A percentile compares a stretch with the other conserved stretches of the same genome.
phyloP scores from a whole-genome alignment of 2,113 vertebrate species.

The Ginglymostoma cirratum region DNA sequence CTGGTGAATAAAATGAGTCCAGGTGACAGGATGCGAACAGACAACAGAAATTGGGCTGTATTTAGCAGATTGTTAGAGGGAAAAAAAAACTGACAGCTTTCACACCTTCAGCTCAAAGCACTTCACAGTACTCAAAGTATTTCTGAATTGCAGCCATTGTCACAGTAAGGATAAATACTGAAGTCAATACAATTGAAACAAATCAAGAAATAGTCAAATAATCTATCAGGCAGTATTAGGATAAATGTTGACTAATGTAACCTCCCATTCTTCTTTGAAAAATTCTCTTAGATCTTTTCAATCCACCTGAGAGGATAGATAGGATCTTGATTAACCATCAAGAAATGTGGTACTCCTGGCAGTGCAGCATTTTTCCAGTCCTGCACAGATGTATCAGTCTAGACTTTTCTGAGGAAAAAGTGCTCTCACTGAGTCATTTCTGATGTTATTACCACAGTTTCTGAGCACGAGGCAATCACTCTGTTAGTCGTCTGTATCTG shows the following conservation, averaged over 20 bases:
- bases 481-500: too few species aligned
- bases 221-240: not conserved
- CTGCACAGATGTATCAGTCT: not conserved
- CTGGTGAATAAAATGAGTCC: not conserved
- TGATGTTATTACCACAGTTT: not conserved
- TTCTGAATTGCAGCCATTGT: not conserved
- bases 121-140: not conserved
- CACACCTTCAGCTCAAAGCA: not conserved
- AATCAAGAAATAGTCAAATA: too few species aligned
- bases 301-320: not conserved
- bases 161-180: not conserved
- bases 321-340: not conserved
- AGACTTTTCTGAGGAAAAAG: too few species aligned
- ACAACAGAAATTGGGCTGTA: not conserved
- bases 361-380: not conserved
- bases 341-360: not conserved
- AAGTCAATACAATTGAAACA: not conserved
- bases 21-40: not conserved
- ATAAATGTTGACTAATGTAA: not conserved
- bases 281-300: not conserved
- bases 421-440: not conserved
- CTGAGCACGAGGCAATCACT: too few species aligned
- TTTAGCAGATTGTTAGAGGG: not conserved
- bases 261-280: not conserved
- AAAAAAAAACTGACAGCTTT: not conserved